Base-by-base conservation (phyloP, 2,888 invertebrate genomes). In the Plutella xylostella region DNA sequence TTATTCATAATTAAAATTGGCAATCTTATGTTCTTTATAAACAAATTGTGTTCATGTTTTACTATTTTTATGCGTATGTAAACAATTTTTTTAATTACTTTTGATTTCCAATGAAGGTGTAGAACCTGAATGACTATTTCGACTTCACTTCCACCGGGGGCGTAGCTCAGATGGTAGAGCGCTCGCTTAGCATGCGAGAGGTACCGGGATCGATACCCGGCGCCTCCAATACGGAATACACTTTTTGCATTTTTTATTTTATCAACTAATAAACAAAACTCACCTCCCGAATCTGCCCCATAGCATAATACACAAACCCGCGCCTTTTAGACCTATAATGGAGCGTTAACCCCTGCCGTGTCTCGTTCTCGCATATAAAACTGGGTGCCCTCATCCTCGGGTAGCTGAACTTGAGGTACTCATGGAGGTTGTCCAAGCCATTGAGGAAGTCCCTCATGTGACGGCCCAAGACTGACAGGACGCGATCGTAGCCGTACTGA, bases 281-380 rank as follows among this genome's bases (percentile, higher is more conserved):
- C 56, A 90, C 91, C 86, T 92, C 94, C 66, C 93, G 86, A 53
- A 97, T 96, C 74, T 97, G 97, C 2, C 97, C 98, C 92, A 97
- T 97, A 5, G 97, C 96, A 66, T 98, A 98, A 73, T 95, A 95
- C 4, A 97, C 92, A 68, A 96, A 98, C 0, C 98, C 98, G 51
- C 94, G 88, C 51, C 98, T 85, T 70, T 96, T 96, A 55, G 96
- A 96, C 44, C 96, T 86, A 72, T 97, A 97, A 76, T 98, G 98
- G 47, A 98, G 84, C 0, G 96, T 96, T 50, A 98, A 80, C 0
- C 98, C 98, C 62, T 93, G 92, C 45, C 92, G 87, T 0, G 95
- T 94, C 72, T 98, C 98, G 65, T 96, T 95, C 72, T 97, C 97
- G 63, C 97, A 97, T 57, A 97, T 97, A 71, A 98, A 98, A 44